Base-by-base conservation (phyloP, 2,113 vertebrate genomes). In the Balaeniceps rex region DNA sequence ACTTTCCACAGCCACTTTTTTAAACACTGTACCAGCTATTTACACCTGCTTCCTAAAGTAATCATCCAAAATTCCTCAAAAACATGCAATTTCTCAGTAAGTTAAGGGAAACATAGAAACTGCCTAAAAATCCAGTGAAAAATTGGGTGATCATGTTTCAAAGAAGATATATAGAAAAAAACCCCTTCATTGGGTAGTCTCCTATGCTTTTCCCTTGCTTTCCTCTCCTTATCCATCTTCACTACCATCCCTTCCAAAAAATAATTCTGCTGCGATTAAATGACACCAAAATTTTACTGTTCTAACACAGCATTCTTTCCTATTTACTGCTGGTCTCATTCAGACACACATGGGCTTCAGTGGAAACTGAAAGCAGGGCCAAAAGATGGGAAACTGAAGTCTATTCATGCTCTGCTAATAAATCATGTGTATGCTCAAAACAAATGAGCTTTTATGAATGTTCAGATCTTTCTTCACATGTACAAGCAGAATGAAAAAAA, bases 311-410 rank as follows among this genome's bases (percentile, higher is more conserved):
- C 31, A 79, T 40, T 76, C 66, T 72, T 58, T 83, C 38, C 65
- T 84, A 7, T 76, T 83, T 47, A 85, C 54, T 87, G 40, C 65
- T 55, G 23, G 12, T 82, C 61, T 95, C n/a, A 60, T 64, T 87
- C 69, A 93, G 44, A 63, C 54, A 94, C 29, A 82, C 49, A 23
- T 10, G 34, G 44, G 75, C 81, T 85, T 61, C 94, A 93, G 46
- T 72, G 82, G 42, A 91, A 95, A 69, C 52, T 76, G 40, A 72
- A 91, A 94, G 81, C 49, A 69, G 49, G 28, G 78, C 87, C 89
- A 95, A 70, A 94, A 78, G 34, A 84, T 38, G 38, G 55, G 24
- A 84, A 93, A 96, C 84, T 95, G 61, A 95, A 87, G 84, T 33
- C 81, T 90, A 91, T 91, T 96, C 70, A 89, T 79, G 33, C 70